Evolutionary conservation across 2,888 invertebrate species (phyloP).

Genomic region (Helleia helle): DNA sequence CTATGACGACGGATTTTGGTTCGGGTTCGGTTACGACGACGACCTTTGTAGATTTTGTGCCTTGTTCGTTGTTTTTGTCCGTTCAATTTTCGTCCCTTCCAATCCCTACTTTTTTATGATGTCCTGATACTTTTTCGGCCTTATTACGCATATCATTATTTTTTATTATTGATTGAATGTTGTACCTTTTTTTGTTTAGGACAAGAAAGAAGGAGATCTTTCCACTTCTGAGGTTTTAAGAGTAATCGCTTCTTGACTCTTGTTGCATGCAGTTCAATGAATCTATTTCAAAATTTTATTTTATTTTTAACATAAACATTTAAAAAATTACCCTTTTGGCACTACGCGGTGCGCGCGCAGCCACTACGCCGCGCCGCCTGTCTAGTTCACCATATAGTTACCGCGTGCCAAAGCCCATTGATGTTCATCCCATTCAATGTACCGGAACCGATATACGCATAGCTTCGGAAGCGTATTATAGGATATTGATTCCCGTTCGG

Average conservation of each 20-base stretch:
- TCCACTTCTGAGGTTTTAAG: too few relatives aligned
- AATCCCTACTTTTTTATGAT: conserved; percentile 41
- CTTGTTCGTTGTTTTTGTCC: conserved; percentile 18
- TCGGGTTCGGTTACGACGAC: too few relatives aligned
- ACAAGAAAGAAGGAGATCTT: too few relatives aligned
- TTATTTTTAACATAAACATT: too few relatives aligned
- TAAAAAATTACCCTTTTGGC: too few relatives aligned
- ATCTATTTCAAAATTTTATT: too few relatives aligned
- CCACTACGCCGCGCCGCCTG: neutral
- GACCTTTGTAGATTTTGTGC: conserved; percentile 16
- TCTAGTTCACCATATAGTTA: neutral
- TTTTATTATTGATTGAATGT: too few relatives aligned
- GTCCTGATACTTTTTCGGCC: conserved; percentile 66
- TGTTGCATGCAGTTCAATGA: too few relatives aligned
- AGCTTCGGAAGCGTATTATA: conserved; percentile 59
- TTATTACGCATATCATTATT: conserved; percentile 74
- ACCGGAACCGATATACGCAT: conserved; percentile 49
- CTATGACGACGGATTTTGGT: conserved; percentile 27
- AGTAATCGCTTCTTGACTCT: too few relatives aligned
- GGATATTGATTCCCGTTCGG: conserved; percentile 70
- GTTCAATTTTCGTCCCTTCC: conserved; percentile 25
- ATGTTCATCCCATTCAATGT: conserved; percentile 39
- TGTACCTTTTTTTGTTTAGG: too few relatives aligned
- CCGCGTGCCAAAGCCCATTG: conserved; percentile 19
- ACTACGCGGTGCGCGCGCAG: neutral